Conservation (phyloP, 2,888 invertebrate genomes). For the Apamea epomidion region DNA sequence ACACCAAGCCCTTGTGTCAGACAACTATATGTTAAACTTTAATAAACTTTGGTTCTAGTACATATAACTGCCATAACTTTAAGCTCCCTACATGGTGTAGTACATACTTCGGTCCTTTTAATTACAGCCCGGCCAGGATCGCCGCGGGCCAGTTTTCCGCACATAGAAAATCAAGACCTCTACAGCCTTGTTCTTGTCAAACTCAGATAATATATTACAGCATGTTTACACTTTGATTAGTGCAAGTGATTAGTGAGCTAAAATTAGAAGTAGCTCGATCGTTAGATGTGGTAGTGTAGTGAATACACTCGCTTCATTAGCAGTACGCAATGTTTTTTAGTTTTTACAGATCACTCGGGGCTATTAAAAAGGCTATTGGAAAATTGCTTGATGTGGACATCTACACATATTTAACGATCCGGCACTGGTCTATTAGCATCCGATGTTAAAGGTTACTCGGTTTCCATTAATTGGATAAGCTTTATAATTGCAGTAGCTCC, state of each 20-base stretch:
- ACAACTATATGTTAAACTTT: background rate
- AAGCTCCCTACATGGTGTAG: conserved; percentile 29
- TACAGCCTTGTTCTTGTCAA: conserved; percentile 56
- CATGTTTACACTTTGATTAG: conserved; percentile 59
- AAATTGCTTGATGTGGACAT: conserved; percentile 32
- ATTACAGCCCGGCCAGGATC: conserved; percentile 29
- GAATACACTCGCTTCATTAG: conserved; percentile 26
- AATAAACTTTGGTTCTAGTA: conserved; percentile 32
- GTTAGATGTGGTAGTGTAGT: conserved; percentile 24
- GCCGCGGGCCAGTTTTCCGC: conserved; percentile 53
- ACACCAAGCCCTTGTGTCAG: background rate
- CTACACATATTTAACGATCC: conserved; percentile 31
- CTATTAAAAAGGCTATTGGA: background rate
- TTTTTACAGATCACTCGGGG: background rate
- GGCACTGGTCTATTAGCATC: conserved; percentile 17
- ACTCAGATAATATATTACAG: conserved; percentile 55
- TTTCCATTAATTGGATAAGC: conserved; percentile 30
- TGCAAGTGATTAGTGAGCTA: conserved; percentile 52
- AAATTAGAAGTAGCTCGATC: conserved; percentile 25
- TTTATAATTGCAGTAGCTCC: conserved; percentile 33
- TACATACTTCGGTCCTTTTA: conserved; percentile 39
- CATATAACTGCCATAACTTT: conserved; percentile 32
- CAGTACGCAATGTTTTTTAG: background rate
- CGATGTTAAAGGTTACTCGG: conserved; percentile 35
- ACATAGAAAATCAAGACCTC: conserved; percentile 61